A percentile compares a stretch with the other conserved stretches of the same genome.
Conservation (phyloP, 2,888 invertebrate species). For the Drosophila recens region DNA sequence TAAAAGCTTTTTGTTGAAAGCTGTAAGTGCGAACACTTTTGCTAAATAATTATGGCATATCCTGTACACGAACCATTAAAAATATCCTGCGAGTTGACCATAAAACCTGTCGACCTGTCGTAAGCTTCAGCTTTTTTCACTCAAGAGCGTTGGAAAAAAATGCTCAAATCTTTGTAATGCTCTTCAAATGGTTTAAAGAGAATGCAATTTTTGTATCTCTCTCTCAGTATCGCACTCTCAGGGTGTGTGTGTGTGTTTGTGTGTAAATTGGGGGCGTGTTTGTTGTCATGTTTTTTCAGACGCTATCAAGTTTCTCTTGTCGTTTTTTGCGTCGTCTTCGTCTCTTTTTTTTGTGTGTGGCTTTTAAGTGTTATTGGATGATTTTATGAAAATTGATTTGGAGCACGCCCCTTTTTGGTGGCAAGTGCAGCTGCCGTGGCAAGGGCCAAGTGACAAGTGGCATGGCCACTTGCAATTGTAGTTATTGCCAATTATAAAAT, state of each 20-base stretch:
- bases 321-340: slow-evolving; percentile 37
- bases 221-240: background rate
- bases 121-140: slow-evolving; percentile 38
- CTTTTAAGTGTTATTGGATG: slow-evolving; percentile 73
- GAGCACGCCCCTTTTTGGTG: slow-evolving; percentile 71
- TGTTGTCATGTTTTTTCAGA: slow-evolving; percentile 72
- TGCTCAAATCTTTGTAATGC: slow-evolving; percentile 42
- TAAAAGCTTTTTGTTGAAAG: slow-evolving; percentile 45
- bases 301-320: slow-evolving; percentile 40
- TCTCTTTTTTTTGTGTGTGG: slow-evolving; percentile 32
- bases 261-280: slow-evolving; percentile 69
- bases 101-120: slow-evolving; percentile 36
- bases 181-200: slow-evolving; percentile 50
- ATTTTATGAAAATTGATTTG: slow-evolving; percentile 78
- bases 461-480: slow-evolving; percentile 8
- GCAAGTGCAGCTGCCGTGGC: slow-evolving; percentile 55
- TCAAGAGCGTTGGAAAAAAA: slow-evolving; percentile 41
- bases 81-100: slow-evolving; percentile 57
- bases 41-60: slow-evolving; percentile 66
- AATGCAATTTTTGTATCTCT: slow-evolving; percentile 12
- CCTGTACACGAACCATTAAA: slow-evolving; percentile 73
- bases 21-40: slow-evolving; percentile 40
- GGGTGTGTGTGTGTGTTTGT: slow-evolving; percentile 23
- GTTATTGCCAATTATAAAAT: slow-evolving; percentile 29
- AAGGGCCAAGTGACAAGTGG: slow-evolving; percentile 24